Evolutionary conservation across 2,888 invertebrate species (phyloP).

Genomic region (Idaea straminata): DNA sequence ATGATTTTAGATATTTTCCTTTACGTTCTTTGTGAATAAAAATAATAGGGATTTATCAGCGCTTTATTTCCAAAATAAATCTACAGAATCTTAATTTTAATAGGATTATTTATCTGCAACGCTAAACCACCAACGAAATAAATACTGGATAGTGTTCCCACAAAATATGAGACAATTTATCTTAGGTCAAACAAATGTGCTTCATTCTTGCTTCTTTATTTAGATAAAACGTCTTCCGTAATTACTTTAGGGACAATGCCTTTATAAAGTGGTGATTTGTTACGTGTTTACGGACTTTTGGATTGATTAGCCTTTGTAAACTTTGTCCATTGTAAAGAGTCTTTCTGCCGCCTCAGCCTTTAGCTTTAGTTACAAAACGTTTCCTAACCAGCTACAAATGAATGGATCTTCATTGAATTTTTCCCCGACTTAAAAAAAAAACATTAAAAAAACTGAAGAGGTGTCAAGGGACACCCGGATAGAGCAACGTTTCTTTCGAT

Average conservation of each 20-base stretch:
- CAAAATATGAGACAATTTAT: constrained; percentile 3
- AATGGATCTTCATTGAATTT: too few species aligned
- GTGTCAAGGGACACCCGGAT: too few species aligned
- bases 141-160: background rate
- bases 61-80: background rate
- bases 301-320: background rate
- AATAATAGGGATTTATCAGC: too few species aligned
- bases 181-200: constrained; percentile 6
- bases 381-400: background rate
- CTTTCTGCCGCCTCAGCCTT: background rate
- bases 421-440: too few species aligned
- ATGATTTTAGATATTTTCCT: too few species aligned
- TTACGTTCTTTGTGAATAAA: too few species aligned
- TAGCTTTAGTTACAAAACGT: background rate
- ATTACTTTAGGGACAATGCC: constrained; percentile 1
- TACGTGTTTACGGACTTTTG: constrained; percentile 2
- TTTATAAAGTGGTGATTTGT: constrained; percentile 1
- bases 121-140: background rate
- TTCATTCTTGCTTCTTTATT: background rate
- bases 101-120: background rate
- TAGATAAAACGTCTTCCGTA: constrained; percentile 5
- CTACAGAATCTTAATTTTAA: background rate
- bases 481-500: too few species aligned
- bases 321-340: background rate
- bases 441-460: too few species aligned